These are phyloP conservation scores for Trichogramma evanescens DNA, from an alignment of 2,888 invertebrate genomes.

Conservation along the genomic window DNA sequence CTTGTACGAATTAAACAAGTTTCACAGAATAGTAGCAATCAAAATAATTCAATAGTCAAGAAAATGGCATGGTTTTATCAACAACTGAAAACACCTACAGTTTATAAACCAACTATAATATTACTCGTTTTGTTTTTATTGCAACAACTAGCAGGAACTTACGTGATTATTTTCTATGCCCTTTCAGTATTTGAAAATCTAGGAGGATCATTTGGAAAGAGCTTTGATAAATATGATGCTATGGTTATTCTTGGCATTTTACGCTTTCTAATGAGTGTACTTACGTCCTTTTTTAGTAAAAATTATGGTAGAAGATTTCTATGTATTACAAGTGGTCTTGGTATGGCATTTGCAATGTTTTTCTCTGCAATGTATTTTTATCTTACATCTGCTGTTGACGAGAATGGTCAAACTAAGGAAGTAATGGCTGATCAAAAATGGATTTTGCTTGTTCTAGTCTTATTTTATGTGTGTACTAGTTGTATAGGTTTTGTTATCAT, in stretches of 20 bases:
- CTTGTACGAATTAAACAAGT: slow-evolving; percentile 29
- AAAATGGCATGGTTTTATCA: slow-evolving; percentile 23
- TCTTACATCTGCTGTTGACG: slow-evolving; percentile 26
- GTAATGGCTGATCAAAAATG: slow-evolving; percentile 38
- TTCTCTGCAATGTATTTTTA: slow-evolving; percentile 37
- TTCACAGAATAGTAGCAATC: slow-evolving; percentile 10
- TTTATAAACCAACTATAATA: slow-evolving; percentile 51
- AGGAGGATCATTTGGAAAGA: slow-evolving; percentile 46
- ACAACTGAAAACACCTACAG: slow-evolving; percentile 35
- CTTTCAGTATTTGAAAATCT: slow-evolving; percentile 51
- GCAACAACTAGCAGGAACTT: slow-evolving; percentile 55
- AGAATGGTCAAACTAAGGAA: slow-evolving; percentile 30
- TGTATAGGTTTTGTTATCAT: slow-evolving; percentile 53
- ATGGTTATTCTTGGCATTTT: slow-evolving; percentile 50
- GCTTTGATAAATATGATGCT: slow-evolving; percentile 49
- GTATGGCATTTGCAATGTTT: slow-evolving; percentile 51
- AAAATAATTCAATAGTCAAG: slow-evolving; percentile 17
- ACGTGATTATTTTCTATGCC: slow-evolving; percentile 56
- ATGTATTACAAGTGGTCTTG: slow-evolving; percentile 50
- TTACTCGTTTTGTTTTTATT: slow-evolving; percentile 49
- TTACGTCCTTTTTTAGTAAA: slow-evolving; percentile 49
- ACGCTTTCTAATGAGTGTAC: slow-evolving; percentile 51
- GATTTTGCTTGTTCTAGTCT: slow-evolving; percentile 47
- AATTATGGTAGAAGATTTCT: slow-evolving; percentile 50
- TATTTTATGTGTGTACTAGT: slow-evolving; percentile 52